These are phyloP conservation scores for Sciaenops ocellatus DNA, from an alignment of 2,797 vertebrate genomes.

Conservation along the genomic window DNA sequence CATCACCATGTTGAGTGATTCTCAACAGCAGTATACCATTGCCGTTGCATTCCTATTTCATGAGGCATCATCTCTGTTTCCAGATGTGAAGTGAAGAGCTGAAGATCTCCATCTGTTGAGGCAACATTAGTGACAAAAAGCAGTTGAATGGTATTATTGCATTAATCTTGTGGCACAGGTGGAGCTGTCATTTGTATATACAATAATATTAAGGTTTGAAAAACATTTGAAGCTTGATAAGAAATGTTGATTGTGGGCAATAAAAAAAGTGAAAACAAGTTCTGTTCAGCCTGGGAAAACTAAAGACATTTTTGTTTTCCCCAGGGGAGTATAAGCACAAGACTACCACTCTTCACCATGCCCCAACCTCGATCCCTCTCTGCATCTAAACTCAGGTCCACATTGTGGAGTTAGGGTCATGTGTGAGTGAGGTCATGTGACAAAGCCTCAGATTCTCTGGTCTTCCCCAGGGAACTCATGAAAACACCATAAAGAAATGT, in stretches of 20 bases:
- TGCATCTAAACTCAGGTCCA: constrained; percentile 40
- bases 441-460: constrained; percentile 37
- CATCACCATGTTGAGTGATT: neutral
- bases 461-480: constrained; percentile 26
- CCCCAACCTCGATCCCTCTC: neutral
- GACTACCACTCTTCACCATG: neutral
- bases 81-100: constrained; percentile 1
- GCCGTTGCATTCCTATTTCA: constrained; percentile 16
- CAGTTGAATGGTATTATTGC: neutral
- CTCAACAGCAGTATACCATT: neutral
- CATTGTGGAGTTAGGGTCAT: constrained; percentile 44
- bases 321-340: constrained; percentile 36
- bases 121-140: neutral
- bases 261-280: constrained; percentile 10
- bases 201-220: neutral
- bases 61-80: constrained; percentile 5
- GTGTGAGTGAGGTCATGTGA: constrained; percentile 49
- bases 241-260: neutral
- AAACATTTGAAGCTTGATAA: neutral
- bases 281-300: constrained; percentile 71
- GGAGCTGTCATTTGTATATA: neutral
- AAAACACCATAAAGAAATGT: constrained; percentile 37
- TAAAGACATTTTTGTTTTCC: constrained; percentile 47
- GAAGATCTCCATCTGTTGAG: neutral
- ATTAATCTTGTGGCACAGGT: neutral